These are phyloP conservation scores for Lumbricus terrestris DNA, from an alignment of 2,888 invertebrate species.

Conservation along the genomic window DNA sequence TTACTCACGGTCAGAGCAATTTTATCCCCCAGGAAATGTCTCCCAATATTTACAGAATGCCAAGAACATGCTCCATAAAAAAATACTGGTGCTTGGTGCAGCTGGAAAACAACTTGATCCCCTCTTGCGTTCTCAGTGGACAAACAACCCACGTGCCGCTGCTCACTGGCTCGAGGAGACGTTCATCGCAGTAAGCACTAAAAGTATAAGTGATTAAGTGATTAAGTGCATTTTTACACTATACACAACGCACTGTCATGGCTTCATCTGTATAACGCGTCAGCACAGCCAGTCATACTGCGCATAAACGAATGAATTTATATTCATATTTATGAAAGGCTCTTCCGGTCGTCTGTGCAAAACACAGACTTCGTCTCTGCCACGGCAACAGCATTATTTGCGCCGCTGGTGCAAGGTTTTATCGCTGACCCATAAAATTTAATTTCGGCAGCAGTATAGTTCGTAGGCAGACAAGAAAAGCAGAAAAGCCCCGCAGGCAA, in stretches of 20 bases:
- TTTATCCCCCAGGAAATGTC: neutral
- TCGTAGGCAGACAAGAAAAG: neutral
- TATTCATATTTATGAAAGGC: slow-evolving; percentile 3
- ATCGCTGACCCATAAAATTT: slow-evolving; percentile 3
- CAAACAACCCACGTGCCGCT: neutral
- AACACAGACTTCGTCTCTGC: neutral
- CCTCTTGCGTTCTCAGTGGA: neutral
- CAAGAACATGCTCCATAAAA: neutral
- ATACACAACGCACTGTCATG: neutral
- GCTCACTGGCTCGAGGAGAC: neutral
- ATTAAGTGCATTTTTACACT: slow-evolving; percentile 3
- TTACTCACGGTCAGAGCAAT: neutral
- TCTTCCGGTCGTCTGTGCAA: neutral
- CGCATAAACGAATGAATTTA: neutral
- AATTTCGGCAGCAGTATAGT: slow-evolving; percentile 6
- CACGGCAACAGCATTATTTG: neutral
- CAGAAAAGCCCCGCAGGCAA: neutral
- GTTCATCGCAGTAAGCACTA: neutral
- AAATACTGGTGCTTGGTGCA: neutral
- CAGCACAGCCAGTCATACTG: neutral
- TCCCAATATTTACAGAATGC: neutral
- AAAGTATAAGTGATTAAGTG: slow-evolving; percentile 3
- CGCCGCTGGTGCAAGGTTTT: neutral
- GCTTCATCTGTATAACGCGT: neutral
- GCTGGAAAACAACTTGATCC: neutral